Conservation (phyloP, 2,113 vertebrate genomes). For the Eonycteris spelaea region DNA sequence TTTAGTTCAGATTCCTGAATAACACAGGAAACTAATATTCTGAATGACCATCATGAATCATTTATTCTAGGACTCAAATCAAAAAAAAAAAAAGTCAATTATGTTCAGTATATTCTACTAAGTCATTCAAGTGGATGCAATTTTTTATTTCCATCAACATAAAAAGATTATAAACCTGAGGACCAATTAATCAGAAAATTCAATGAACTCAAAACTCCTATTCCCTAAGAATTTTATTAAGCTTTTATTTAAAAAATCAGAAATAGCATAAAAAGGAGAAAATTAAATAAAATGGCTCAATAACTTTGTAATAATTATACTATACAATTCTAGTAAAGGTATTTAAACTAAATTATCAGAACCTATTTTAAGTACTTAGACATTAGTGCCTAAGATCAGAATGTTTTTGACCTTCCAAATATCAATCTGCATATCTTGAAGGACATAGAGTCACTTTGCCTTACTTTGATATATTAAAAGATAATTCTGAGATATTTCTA, state of each 20-base stretch:
- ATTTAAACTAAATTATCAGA: conserved; percentile 29
- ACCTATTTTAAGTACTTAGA: conserved; percentile 26
- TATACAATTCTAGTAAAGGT: background rate
- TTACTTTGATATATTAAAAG: background rate
- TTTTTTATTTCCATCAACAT: conserved; percentile 30
- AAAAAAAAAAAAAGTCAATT: conserved; percentile 16
- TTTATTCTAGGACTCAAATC: background rate
- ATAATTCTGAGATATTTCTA: background rate
- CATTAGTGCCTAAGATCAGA: background rate
- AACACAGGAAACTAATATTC: background rate
- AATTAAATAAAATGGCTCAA: conserved; percentile 38
- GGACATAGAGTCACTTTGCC: background rate
- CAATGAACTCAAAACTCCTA: background rate
- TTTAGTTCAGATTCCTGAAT: conserved; percentile 2
- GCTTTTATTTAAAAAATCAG: background rate
- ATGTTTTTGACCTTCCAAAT: background rate
- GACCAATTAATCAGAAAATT: conserved; percentile 50
- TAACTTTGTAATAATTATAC: conserved; percentile 25
- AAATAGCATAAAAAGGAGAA: conserved; percentile 41
- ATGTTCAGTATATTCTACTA: conserved; percentile 14
- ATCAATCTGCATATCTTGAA: background rate
- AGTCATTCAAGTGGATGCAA: background rate
- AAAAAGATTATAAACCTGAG: conserved; percentile 14
- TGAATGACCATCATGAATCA: background rate
- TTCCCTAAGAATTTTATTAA: background rate